Evolutionary conservation across 2,888 invertebrate genomes (phyloP), one percentile per base, ranked within the genome.

Genomic region (Chaetoderma sp.): DNA sequence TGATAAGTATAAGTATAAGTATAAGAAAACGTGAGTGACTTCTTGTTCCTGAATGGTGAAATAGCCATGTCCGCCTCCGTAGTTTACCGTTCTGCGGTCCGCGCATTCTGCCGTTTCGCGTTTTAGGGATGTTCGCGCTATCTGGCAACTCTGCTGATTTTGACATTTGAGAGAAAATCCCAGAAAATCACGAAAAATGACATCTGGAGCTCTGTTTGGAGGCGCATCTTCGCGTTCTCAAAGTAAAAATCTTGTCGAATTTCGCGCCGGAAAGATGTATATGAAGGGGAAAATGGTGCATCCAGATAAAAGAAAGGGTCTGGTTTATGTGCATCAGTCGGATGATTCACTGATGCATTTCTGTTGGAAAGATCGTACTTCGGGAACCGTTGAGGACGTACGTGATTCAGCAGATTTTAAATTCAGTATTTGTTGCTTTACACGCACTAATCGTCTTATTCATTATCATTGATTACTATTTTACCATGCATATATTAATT

Each of bases 271-370:
- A 30, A 95, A 96, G 89, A 97, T 98, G 97, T 93, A 91, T 68
- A 90, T 96, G 88, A 94, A 94, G 86, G 96, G 94, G 49, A 94
- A 94, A 81, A 95, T 94, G 93, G 81, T 88, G 63, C 81, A 86
- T 70, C 94, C 98, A 1, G 97, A 98, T 85, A 94, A 94, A 76
- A 91, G 97, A 79, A 98, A 98, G 88, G 99, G 99, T 4, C 89
- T 94, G 30, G 90, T 98, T 16, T 99, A 96, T 85, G 92, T 99
- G 62, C 94, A 96, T 84, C 98, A 98, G 86, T 94, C 96, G 59
- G 97, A 98, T 77, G 99, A 99, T 87, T 94, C 95, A 0, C 88
- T 99, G 63, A 97, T 98, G 93, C 99, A 99, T 88, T 98, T 99
- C 85, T 98, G 98, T 87, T 99, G 99, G 99, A 98, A 98, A 88